Percentiles rank a stretch among this genome's conserved stretches.
Conservation (phyloP, 2,797 vertebrate genomes). For the Epinephelus malabaricus region DNA sequence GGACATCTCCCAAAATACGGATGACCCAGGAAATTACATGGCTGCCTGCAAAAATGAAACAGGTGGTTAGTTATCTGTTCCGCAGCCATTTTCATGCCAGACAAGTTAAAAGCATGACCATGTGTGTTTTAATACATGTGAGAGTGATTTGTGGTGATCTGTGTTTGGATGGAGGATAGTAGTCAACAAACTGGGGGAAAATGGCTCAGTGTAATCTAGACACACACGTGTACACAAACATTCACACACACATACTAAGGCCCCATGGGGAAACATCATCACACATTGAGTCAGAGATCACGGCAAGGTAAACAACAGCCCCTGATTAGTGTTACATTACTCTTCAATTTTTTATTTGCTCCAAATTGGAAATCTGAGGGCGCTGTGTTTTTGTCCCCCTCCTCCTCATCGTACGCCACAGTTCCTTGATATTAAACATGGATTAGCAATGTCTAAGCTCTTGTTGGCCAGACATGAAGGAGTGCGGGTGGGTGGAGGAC, state of each 20-base stretch:
- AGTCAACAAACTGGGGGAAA: slow-evolving; percentile 61
- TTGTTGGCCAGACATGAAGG: slow-evolving; percentile 55
- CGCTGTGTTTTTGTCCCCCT: slow-evolving; percentile 56
- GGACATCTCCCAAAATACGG: slow-evolving; percentile 34
- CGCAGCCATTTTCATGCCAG: slow-evolving; percentile 11
- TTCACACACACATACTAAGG: slow-evolving; percentile 35
- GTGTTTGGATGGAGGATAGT: slow-evolving; percentile 61
- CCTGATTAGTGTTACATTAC: slow-evolving; percentile 86
- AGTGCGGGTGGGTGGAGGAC: background rate
- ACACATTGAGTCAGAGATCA: slow-evolving; percentile 79
- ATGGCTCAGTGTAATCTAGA: slow-evolving; percentile 53
- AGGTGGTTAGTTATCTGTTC: slow-evolving; percentile 23
- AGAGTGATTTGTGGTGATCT: slow-evolving; percentile 28
- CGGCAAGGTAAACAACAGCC: slow-evolving; percentile 82
- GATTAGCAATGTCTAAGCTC: slow-evolving; percentile 80
- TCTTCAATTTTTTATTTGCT: slow-evolving; percentile 87
- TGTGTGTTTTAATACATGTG: slow-evolving; percentile 35
- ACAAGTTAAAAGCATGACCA: slow-evolving; percentile 16
- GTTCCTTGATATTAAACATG: slow-evolving; percentile 84
- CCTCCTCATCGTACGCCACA: slow-evolving; percentile 29
- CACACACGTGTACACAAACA: slow-evolving; percentile 62
- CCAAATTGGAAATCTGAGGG: slow-evolving; percentile 81
- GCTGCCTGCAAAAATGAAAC: slow-evolving; percentile 34
- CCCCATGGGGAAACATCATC: slow-evolving; percentile 63
- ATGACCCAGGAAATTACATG: slow-evolving; percentile 52